A percentile compares a stretch with the other conserved stretches of the same genome.
These are phyloP conservation scores for Climacteris rufus DNA, from an alignment of 2,113 vertebrate genomes.

Conservation along the genomic window DNA sequence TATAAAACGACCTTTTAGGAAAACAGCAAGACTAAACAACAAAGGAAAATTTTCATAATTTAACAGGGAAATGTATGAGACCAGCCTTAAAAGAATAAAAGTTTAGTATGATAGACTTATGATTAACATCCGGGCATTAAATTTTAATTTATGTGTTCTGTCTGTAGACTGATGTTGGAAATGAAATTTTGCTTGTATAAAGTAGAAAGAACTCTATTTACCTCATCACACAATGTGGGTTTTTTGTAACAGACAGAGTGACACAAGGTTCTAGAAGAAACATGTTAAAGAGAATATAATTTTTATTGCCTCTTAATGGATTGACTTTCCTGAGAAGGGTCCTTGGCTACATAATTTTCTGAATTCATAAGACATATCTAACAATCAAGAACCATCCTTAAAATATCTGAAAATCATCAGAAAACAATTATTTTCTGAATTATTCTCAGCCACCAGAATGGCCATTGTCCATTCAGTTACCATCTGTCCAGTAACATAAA, in stretches of 20 bases:
- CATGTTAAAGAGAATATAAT: not conserved
- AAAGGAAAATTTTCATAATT: not conserved
- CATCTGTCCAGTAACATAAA: not conserved
- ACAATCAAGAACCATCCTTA: not conserved
- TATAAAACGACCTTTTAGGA: not conserved
- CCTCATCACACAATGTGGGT: not conserved
- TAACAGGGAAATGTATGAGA: not conserved
- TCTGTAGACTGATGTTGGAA: not conserved
- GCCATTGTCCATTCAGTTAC: not conserved
- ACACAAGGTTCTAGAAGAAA: constrained; percentile 4
- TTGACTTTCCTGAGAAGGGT: not conserved
- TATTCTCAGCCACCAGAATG: not conserved
- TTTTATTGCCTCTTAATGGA: not conserved
- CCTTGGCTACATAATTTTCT: not conserved
- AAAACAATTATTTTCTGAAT: not conserved
- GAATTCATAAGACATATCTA: not conserved
- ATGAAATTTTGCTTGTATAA: not conserved
- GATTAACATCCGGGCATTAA: constrained; percentile 3
- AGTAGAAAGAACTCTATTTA: not conserved
- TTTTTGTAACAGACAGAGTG: not conserved
- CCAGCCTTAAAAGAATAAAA: not conserved
- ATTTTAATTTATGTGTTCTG: not conserved
- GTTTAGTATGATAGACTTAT: not conserved
- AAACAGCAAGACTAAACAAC: not conserved
- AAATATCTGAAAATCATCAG: not conserved